Evolutionary conservation across 2,888 invertebrate species (phyloP), one percentile per base, ranked within the genome.

Genomic region (Phyto melanocephala): DNA sequence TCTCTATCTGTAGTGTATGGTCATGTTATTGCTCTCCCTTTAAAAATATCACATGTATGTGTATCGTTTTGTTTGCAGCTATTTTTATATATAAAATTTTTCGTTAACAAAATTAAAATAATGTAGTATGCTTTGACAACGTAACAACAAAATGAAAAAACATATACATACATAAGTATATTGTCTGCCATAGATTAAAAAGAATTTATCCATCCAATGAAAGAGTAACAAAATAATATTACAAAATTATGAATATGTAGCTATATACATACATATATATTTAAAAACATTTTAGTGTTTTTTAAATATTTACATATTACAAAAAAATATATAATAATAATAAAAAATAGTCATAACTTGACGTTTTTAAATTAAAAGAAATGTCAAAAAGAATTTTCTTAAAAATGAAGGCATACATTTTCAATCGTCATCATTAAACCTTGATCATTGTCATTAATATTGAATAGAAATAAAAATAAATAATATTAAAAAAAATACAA

Each of bases 41-140:
- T 65, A 20, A 54, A 74, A 78, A 78, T 71, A 71, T 78, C 78
- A 71, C 63, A 56, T 45, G 35, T 37, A 28, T 28, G 15, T 3
- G 10, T 62, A 33, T 63, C 58, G 33, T 22, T 65, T 79, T 79
- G 78, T 79, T 79, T 79, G 71, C 75, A 58, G 74, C 74, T 78
- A 82, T 82, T 82, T 78, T 78, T 78, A 74, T 42, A 81, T 52
- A 42, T 17, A 67, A 58, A 52, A 3, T 20, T 67, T 63, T 58
- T 63, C 24, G 37, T 58, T 13, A 40, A 37, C 50, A 63, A 33
- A 65, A 47, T 28, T 28, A 35, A 47, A 62, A 60, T 28, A 67
- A 28, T 56, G 13, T 33, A 33, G 15, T 71, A 60, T 76, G 65
- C 40, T 65, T 58, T 63, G 56, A 50, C 54, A 54, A 74, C 71